phyloP scores from a whole-genome alignment of 1,140 invertebrate species.

The Leptopilina boulardi region DNA sequence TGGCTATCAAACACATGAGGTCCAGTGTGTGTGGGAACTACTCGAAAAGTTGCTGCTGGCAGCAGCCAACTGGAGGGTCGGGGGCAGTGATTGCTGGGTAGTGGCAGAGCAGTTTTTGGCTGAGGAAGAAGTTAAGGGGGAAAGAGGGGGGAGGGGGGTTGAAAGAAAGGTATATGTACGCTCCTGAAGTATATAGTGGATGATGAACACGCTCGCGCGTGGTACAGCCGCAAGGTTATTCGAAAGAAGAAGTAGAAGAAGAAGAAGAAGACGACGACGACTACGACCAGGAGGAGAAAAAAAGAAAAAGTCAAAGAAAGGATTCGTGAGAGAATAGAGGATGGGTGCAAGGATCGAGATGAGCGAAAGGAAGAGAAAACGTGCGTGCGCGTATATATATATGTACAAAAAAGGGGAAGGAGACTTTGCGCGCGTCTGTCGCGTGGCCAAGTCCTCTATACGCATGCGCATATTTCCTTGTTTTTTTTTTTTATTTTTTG shows the following conservation, averaged over 20 bases:
- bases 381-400: no score
- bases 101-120: conserved; percentile 26
- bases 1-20: conserved; percentile 33
- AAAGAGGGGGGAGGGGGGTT: conserved; percentile 39
- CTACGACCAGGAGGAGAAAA: conserved; percentile 45
- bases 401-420: conserved; percentile 31
- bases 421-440: conserved; percentile 63
- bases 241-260: no score
- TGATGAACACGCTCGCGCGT: conserved; percentile 50
- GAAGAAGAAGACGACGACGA: neutral
- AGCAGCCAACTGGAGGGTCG: conserved; percentile 28
- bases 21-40: conserved; percentile 44
- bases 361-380: conserved; percentile 40
- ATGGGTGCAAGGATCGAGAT: conserved; percentile 39
- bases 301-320: conserved; percentile 36
- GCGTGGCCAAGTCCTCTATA: conserved; percentile 62
- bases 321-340: conserved; percentile 37
- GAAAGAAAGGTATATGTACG: conserved; percentile 48
- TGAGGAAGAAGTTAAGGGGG: neutral
- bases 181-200: conserved; percentile 48
- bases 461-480: conserved; percentile 52
- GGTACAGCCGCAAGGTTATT: conserved; percentile 45
- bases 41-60: conserved; percentile 58
- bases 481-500: neutral
- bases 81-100: conserved; percentile 29